Percentiles rank a stretch among this genome's conserved stretches.
Conservation (phyloP, 2,113 vertebrate genomes). For the Scophthalmus maximus region DNA sequence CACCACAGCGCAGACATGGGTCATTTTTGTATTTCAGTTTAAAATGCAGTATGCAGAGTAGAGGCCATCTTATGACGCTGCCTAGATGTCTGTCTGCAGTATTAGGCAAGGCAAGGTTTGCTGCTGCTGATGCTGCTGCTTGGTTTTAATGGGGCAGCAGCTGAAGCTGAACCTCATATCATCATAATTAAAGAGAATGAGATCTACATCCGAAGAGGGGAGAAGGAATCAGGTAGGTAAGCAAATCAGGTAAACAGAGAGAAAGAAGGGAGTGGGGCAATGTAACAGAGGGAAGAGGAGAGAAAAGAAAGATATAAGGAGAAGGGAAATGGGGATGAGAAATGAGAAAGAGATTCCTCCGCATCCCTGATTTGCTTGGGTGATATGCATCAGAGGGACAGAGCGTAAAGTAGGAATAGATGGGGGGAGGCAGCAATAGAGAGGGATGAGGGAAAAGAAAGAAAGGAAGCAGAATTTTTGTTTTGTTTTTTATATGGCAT, state of each 20-base stretch:
- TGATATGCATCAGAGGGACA: slow-evolving; percentile 76
- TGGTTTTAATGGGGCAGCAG: slow-evolving; percentile 76
- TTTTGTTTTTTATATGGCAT: slow-evolving; percentile 54
- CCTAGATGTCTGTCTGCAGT: slow-evolving; percentile 56
- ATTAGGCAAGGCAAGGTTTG: slow-evolving; percentile 49
- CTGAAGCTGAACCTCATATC: slow-evolving; percentile 79
- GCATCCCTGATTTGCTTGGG: slow-evolving; percentile 75
- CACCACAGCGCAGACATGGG: slow-evolving; percentile 11
- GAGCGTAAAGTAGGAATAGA: slow-evolving; percentile 67
- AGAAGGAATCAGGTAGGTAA: slow-evolving; percentile 47
- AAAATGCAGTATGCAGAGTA: slow-evolving; percentile 62
- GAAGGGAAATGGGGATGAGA: slow-evolving; percentile 41
- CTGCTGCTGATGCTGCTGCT: slow-evolving; percentile 59
- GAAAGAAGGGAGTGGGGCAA: slow-evolving; percentile 7
- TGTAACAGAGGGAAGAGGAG: slow-evolving; percentile 40
- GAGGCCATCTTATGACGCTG: slow-evolving; percentile 70
- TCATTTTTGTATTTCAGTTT: slow-evolving; percentile 44
- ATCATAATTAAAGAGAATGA: slow-evolving; percentile 80
- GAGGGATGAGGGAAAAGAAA: slow-evolving; percentile 52
- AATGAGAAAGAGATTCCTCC: slow-evolving; percentile 69
- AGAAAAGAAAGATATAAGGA: slow-evolving; percentile 34
- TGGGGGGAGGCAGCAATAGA: slow-evolving; percentile 50
- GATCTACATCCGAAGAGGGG: slow-evolving; percentile 63
- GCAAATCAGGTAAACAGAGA: slow-evolving; percentile 40
- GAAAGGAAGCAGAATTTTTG: slow-evolving; percentile 46